These are phyloP conservation scores for Gadopsis marmoratus DNA, from an alignment of 2,797 vertebrate genomes.

Conservation along the genomic window DNA sequence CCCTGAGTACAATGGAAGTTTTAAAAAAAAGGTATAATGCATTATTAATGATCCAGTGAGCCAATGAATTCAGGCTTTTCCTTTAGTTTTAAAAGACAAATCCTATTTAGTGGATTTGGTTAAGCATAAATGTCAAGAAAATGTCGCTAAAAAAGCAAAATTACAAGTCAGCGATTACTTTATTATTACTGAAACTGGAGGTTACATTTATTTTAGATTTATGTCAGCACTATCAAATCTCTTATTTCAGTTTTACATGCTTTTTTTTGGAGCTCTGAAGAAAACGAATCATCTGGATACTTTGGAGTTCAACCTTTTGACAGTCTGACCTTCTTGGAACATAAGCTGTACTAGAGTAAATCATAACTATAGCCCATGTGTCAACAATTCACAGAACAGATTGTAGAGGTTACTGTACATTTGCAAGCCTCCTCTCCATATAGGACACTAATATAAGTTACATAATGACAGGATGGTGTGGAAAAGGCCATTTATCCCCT, in stretches of 20 bases:
- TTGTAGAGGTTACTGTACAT: slow-evolving; percentile 19
- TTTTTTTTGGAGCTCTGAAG: not conserved
- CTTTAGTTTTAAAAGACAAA: not conserved
- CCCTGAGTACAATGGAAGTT: not conserved
- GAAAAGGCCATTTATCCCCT: slow-evolving; percentile 42
- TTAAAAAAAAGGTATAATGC: not conserved
- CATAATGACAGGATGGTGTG: slow-evolving; percentile 42
- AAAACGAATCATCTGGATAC: not conserved
- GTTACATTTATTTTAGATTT: not conserved
- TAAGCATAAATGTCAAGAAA: not conserved
- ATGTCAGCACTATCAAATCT: not conserved
- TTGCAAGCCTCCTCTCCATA: slow-evolving; percentile 14
- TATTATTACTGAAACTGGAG: not conserved
- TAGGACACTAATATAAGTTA: slow-evolving; percentile 47
- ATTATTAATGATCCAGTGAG: slow-evolving; percentile 2
- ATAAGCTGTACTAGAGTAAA: not conserved
- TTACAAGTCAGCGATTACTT: not conserved
- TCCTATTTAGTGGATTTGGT: not conserved
- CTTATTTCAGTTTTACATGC: not conserved
- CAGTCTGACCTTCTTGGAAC: not conserved
- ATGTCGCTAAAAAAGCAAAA: not conserved
- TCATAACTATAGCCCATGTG: slow-evolving; percentile 8
- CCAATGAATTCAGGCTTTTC: not conserved
- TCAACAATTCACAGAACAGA: slow-evolving; percentile 11
- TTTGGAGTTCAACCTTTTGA: not conserved